These are phyloP conservation scores for Oncopeltus fasciatus DNA, from an alignment of 1,140 invertebrate genomes.

Conservation along the genomic window DNA sequence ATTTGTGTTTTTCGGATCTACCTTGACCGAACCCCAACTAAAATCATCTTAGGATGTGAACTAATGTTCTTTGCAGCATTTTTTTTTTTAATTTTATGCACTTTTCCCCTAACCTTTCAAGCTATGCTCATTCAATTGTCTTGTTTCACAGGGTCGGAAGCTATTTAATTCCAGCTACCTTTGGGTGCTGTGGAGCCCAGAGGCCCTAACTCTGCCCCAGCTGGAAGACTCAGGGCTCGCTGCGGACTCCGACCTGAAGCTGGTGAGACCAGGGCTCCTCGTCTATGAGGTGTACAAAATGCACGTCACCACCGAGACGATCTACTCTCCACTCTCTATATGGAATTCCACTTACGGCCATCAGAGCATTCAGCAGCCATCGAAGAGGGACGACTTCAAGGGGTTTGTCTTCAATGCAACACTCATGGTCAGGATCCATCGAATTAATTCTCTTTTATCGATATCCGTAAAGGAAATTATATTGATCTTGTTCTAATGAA, in stretches of 20 bases:
- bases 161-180: conserved; percentile 8
- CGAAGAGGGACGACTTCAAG: background rate
- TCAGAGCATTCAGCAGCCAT: background rate
- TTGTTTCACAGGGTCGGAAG: background rate
- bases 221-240: background rate
- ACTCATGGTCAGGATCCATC: conserved; percentile 13
- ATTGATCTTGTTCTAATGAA: too few relatives aligned
- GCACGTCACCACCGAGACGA: background rate
- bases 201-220: background rate
- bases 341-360: background rate
- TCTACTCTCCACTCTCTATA: background rate
- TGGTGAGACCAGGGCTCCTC: background rate
- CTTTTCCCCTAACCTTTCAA: too few relatives aligned
- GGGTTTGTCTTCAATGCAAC: conserved; percentile 1
- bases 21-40: too few relatives aligned
- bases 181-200: conserved; percentile 5
- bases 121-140: background rate
- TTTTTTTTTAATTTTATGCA: too few relatives aligned
- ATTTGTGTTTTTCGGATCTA: too few relatives aligned
- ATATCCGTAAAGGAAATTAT: too few relatives aligned
- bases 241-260: conserved; percentile 5
- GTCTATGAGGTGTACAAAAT: background rate
- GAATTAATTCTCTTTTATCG: too few relatives aligned
- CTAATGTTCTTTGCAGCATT: too few relatives aligned
- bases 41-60: too few relatives aligned